Base-by-base conservation (phyloP, 1,140 invertebrate species). In the Medauroidea extradentata region DNA sequence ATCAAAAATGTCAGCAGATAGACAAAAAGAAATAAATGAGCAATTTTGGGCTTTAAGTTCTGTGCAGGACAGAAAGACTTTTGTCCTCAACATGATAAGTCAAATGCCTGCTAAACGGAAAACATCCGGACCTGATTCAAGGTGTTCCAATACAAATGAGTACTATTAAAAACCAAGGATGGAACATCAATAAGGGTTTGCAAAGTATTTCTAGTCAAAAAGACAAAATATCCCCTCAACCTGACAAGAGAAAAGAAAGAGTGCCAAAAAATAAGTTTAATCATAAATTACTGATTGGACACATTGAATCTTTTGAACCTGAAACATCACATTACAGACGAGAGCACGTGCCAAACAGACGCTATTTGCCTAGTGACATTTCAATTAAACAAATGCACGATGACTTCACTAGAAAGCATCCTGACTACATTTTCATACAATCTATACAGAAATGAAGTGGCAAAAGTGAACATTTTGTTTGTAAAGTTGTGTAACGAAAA, bases 321-420 rank as follows among this genome's bases (percentile, higher is more conserved):
- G 19, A 41, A n/a, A 60, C 62, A 18, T 60, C 63, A 21, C 60
- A 66, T 44, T 65, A 65, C 51, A 50, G 62, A n/a, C 19, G 63
- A 23, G 60, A 66, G 50, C 63, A 65, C 52, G 63, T 62, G 0
- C 63, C 65, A 9, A 60, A 60, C 4, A 57, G 21, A 34, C 38
- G 29, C 23, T 66, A 64, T 56, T 50, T 64, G 5, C 61, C 65
- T n/a, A 54, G 54, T 42, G 63, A 66, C 29, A 42, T 65, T 8
- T 48, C 27, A 16, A 57, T 57, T 5, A 63, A 18, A 24, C 19
- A 46, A n/a, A 66, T 66, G 63, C 58, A 65, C 41, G 23, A 44
- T 27, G 63, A 65, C 49, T 65, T 65, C 50, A n/a, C 50, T 13
- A 38, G 57, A 52, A 61, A 59, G 48, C 18, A 59, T 56, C 59